phyloP scores from a whole-genome alignment of 53 echinoderm and acorn worm species.

The Echinometra lucunter region DNA sequence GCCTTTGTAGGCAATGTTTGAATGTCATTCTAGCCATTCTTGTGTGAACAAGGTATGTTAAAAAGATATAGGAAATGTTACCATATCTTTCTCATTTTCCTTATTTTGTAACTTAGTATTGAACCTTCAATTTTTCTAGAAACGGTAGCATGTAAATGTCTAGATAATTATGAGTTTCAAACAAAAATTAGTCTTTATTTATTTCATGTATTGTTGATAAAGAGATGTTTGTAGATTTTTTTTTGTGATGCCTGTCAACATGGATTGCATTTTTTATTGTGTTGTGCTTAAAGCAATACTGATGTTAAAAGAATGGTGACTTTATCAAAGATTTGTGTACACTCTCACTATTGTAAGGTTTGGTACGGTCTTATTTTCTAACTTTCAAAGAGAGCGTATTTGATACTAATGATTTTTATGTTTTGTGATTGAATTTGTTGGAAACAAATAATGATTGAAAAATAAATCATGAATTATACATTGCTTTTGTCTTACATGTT shows the following conservation, averaged over 20 bases:
- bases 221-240: conserved; percentile 28
- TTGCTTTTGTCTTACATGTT: not conserved
- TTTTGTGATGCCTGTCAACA: not conserved
- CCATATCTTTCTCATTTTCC: not conserved
- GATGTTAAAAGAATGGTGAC: not conserved
- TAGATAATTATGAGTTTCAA: conserved; percentile 25
- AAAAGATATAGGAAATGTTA: not conserved
- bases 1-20: not conserved
- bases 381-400: conserved; percentile 42
- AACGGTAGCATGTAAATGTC: not conserved
- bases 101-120: not conserved
- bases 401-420: conserved; percentile 2
- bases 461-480: conserved; percentile 22
- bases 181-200: conserved; percentile 12
- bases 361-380: not conserved
- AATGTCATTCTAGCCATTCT: not conserved
- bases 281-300: conserved; percentile 50
- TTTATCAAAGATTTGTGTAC: conserved; percentile 7
- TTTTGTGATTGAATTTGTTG: not conserved
- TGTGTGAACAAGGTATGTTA: conserved; percentile 4
- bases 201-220: conserved; percentile 44
- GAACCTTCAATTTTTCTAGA: not conserved
- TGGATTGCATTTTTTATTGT: not conserved
- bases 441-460: not conserved
- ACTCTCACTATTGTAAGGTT: not conserved